phyloP scores from a whole-genome alignment of 2,113 vertebrate species.

The Tauraco erythrolophus region DNA sequence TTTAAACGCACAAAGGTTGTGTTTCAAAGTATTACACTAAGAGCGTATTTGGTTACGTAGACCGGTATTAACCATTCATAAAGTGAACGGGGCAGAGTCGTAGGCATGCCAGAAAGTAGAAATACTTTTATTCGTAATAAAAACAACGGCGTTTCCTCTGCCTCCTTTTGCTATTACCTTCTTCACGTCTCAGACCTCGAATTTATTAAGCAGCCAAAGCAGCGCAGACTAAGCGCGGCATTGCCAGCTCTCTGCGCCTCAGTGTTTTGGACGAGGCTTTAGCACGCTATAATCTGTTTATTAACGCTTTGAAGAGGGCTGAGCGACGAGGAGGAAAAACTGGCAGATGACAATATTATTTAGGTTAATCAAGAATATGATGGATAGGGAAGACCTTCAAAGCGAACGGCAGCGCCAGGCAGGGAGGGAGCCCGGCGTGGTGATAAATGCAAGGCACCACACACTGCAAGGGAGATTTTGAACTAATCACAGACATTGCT shows the following conservation, averaged over 20 bases:
- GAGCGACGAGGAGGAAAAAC: background rate
- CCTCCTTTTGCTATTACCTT: background rate
- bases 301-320: conserved; percentile 5
- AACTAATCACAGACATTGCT: conserved; percentile 8
- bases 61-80: background rate
- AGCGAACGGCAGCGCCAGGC: background rate
- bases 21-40: background rate
- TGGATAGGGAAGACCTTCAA: background rate
- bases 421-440: background rate
- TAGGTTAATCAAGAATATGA: conserved; percentile 22
- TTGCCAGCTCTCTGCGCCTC: background rate
- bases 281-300: conserved; percentile 8
- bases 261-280: background rate
- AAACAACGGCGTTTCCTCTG: background rate
- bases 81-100: background rate
- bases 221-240: background rate
- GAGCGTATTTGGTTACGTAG: background rate
- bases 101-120: background rate
- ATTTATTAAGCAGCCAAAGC: background rate
- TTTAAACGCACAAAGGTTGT: background rate
- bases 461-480: background rate
- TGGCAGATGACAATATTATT: conserved; percentile 34
- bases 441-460: background rate
- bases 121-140: background rate
- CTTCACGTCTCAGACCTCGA: background rate